These are phyloP conservation scores for Porites australiensis DNA, from an alignment of 64 coral and sea anemone species.

Conservation along the genomic window DNA sequence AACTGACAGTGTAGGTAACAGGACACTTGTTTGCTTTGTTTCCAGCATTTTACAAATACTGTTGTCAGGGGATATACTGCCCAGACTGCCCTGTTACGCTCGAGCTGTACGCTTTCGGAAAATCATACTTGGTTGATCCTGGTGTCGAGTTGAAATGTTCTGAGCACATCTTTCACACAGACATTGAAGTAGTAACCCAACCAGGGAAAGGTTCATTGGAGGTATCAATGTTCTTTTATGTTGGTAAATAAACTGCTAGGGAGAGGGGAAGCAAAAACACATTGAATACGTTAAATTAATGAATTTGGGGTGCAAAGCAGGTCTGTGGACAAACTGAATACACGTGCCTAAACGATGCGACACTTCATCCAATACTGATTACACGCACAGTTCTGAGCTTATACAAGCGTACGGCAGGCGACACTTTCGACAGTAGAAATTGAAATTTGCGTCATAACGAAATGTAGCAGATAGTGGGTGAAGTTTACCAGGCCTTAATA, in stretches of 20 bases:
- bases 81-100: slow-evolving; percentile 42
- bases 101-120: slow-evolving; percentile 53
- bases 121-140: slow-evolving; percentile 1
- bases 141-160: not conserved
- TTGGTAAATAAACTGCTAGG: too few species aligned
- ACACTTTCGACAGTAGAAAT: too few species aligned
- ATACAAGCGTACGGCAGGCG: too few species aligned
- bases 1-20: not conserved
- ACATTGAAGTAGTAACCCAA: slow-evolving; percentile 23
- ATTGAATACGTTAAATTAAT: not conserved
- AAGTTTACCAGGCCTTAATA: too few species aligned
- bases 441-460: too few species aligned
- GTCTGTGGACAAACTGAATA: too few species aligned
- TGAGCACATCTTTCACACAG: slow-evolving; percentile 20
- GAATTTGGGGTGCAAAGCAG: too few species aligned
- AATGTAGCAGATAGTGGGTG: too few species aligned
- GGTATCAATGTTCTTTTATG: not conserved
- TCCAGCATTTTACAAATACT: slow-evolving; percentile 45
- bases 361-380: too few species aligned
- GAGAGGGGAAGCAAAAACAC: too few species aligned
- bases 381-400: too few species aligned
- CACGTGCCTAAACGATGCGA: too few species aligned
- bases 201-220: slow-evolving; percentile 31
- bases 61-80: slow-evolving; percentile 57
- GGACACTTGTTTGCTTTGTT: not conserved